Conservation (phyloP, 1,140 invertebrate species). For the Drosophila pseudoobscura region DNA sequence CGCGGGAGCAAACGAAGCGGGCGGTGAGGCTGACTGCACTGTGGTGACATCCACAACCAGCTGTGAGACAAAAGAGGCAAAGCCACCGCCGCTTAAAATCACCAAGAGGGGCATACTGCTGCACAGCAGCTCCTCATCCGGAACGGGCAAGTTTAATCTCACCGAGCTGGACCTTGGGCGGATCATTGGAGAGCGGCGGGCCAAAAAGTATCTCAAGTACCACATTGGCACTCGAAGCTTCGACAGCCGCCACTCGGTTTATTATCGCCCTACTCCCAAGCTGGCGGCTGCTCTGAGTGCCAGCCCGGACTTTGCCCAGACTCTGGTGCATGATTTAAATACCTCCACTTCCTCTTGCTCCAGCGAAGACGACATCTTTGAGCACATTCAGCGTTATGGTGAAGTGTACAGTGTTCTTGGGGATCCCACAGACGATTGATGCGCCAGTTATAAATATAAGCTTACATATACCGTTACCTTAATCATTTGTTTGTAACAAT, state of each 20-base stretch:
- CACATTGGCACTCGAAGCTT: constrained; percentile 62
- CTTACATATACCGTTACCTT: too few relatives aligned
- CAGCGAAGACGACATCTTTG: constrained; percentile 67
- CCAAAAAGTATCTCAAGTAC: constrained; percentile 65
- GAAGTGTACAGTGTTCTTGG: constrained; percentile 52
- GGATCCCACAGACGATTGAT: constrained; percentile 15
- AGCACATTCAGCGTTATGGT: constrained; percentile 50
- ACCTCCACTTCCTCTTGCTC: constrained; percentile 26
- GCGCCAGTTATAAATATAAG: not conserved
- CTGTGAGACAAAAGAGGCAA: constrained; percentile 15
- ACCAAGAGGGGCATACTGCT: constrained; percentile 63
- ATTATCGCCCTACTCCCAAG: constrained; percentile 59
- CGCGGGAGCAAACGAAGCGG: not conserved
- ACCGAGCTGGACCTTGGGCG: constrained; percentile 53
- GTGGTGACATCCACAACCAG: constrained; percentile 67
- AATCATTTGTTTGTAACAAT: not conserved
- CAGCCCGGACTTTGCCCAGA: constrained; percentile 6
- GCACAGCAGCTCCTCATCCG: constrained; percentile 3
- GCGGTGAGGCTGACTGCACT: constrained; percentile 60
- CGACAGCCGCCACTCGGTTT: constrained; percentile 58
- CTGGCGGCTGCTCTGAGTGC: constrained; percentile 17
- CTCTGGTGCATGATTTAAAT: constrained; percentile 8
- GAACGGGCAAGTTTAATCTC: constrained; percentile 37
- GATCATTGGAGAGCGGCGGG: constrained; percentile 57
- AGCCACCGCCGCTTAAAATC: constrained; percentile 19